Evolutionary conservation across 2,888 invertebrate species (phyloP).

Genomic region (Ormyrus thymus): DNA sequence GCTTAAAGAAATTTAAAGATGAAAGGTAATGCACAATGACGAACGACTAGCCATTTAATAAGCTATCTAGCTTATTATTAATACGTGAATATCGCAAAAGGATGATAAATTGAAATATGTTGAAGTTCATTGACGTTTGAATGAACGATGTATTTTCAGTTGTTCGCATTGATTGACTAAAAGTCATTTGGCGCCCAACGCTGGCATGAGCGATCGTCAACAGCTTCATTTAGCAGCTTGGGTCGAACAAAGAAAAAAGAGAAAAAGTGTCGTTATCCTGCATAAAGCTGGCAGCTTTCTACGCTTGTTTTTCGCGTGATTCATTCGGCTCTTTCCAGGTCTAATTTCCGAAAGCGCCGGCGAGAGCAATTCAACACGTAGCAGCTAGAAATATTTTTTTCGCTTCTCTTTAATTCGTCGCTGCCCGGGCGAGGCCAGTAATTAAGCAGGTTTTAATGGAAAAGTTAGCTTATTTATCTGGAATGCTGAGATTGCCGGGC

Average conservation of each 20-base stretch:
- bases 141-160: too few species aligned
- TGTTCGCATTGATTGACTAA: not conserved
- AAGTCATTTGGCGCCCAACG: not conserved
- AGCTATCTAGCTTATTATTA: too few species aligned
- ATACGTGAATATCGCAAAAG: too few species aligned
- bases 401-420: constrained; percentile 10
- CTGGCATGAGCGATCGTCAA: constrained; percentile 14
- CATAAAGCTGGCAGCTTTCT: too few species aligned
- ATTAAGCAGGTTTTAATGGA: constrained; percentile 23
- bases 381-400: constrained; percentile 3
- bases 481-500: constrained; percentile 10
- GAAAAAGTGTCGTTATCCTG: not conserved
- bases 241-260: not conserved
- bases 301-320: not conserved
- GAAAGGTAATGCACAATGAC: too few species aligned
- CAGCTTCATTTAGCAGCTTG: not conserved
- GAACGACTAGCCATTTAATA: too few species aligned
- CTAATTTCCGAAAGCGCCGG: constrained; percentile 20
- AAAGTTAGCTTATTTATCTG: constrained; percentile 24
- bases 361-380: constrained; percentile 17
- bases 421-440: not conserved
- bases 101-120: too few species aligned
- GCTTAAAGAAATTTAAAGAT: too few species aligned
- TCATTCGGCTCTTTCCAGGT: constrained; percentile 17
- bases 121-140: too few species aligned